A percentile compares a stretch with the other conserved stretches of the same genome.
These are phyloP conservation scores for Scomberomorus guttatus DNA, from an alignment of 2,797 vertebrate species.

Conservation along the genomic window DNA sequence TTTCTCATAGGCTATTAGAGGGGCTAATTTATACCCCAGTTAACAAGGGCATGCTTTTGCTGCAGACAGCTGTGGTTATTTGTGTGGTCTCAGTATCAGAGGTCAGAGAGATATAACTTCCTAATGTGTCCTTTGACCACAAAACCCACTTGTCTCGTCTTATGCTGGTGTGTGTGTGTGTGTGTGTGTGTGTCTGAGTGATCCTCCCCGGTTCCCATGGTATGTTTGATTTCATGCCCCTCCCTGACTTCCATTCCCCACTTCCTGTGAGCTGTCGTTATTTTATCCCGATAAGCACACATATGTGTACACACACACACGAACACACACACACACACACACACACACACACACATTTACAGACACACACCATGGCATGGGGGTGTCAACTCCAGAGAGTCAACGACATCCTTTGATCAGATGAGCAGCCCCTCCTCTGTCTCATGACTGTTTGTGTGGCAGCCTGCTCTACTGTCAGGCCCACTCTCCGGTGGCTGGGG, in stretches of 20 bases:
- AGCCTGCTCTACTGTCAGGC: conserved; percentile 57
- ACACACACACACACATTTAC: conserved; percentile 31
- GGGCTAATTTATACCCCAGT: conserved; percentile 73
- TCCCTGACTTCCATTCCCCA: conserved; percentile 74
- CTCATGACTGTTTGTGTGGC: conserved; percentile 75
- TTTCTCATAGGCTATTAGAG: conserved; percentile 62
- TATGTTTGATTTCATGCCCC: conserved; percentile 76
- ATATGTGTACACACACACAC: conserved; percentile 50
- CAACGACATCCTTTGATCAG: conserved; percentile 78
- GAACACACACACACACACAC: conserved; percentile 39
- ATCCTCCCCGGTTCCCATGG: conserved; percentile 74
- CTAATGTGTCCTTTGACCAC: conserved; percentile 81
- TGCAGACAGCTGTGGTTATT: conserved; percentile 73
- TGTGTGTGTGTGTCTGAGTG: conserved; percentile 31
- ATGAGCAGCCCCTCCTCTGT: conserved; percentile 71
- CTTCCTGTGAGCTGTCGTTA: conserved; percentile 81
- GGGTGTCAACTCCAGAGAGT: conserved; percentile 79
- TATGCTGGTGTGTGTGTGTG: conserved; percentile 40
- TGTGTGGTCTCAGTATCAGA: conserved; percentile 78
- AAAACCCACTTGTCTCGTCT: conserved; percentile 72
- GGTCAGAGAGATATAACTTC: conserved; percentile 82
- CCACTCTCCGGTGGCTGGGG: conserved; percentile 55
- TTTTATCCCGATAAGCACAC: conserved; percentile 77
- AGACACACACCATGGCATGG: conserved; percentile 48
- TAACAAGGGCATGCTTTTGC: conserved; percentile 63